Evolutionary conservation across 2,888 invertebrate genomes (phyloP), one percentile per base, ranked within the genome.

Genomic region (Patella ulyssiponensis): DNA sequence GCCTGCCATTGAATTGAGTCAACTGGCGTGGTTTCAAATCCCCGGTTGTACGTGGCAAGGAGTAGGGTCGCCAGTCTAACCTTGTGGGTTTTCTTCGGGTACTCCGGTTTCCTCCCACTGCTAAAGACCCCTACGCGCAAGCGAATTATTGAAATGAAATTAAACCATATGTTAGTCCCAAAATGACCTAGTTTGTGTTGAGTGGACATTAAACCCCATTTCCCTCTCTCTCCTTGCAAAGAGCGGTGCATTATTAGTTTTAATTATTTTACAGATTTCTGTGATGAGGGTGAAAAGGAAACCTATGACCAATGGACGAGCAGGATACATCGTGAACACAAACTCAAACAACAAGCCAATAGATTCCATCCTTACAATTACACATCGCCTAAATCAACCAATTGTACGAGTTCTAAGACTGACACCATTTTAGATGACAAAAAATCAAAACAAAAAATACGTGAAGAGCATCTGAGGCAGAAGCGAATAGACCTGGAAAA

Each of bases 281-380:
- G 76, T 9, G 81, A 84, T 54, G 84, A 80, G 69, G 53, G 71
- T 54, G 81, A 81, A 23, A 73, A 77, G 52, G 88, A 89, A 77
- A 83, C 84, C 0, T 85, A 84, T 77, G 85, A 84, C 76, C 86
- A 87, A 23, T 89, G 89, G 89, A 83, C 86, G 2, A 83, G 87
- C 27, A 83, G 86, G 75, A 82, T 89, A 53, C 74, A 80, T 14
- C 64, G 77, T 23, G 85, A 89, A 74, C 83, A 85, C 74, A 64
- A 81, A 53, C 33, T 73, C 15, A 86, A 84, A 77, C 79, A 76
- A 52, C 44, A 23, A 11, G 23, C 53, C 23, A 27, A 79, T 14
- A 69, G 73, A 11, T 51, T 52, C n/a, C 78, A 80, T 56, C 69
- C 76, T 71, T 27, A 69, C 58, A 73, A 27, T 56, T 58, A 51